Conservation (phyloP, 2,888 invertebrate species). For the Apamea anceps region DNA sequence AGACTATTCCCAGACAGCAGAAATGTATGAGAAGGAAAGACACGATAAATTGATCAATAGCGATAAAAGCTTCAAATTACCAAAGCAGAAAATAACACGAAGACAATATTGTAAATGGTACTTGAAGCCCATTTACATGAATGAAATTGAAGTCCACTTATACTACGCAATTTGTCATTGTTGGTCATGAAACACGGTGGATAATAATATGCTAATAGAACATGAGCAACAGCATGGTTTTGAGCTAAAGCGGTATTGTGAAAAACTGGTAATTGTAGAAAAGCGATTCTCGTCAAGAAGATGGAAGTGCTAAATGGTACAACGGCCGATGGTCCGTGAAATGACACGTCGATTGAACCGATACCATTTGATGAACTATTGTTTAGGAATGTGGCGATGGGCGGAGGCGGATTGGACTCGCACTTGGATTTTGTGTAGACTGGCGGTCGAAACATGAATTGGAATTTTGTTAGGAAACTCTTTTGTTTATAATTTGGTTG, state of each 20-base stretch:
- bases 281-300: constrained; percentile 77
- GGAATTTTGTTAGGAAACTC: constrained; percentile 37
- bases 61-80: constrained; percentile 27
- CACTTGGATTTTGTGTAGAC: constrained; percentile 69
- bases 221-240: constrained; percentile 33
- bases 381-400: constrained; percentile 78
- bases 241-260: constrained; percentile 20
- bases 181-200: constrained; percentile 46
- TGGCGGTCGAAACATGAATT: constrained; percentile 31
- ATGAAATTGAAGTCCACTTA: constrained; percentile 50
- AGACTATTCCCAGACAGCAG: not conserved
- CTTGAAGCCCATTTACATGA: constrained; percentile 40
- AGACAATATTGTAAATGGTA: constrained; percentile 34
- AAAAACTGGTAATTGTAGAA: constrained; percentile 71
- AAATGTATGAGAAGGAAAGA: constrained; percentile 12
- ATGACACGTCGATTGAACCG: constrained; percentile 72
- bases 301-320: constrained; percentile 84
- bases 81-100: constrained; percentile 16
- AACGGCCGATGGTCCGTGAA: constrained; percentile 81
- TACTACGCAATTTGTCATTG: constrained; percentile 35
- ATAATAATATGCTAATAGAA: constrained; percentile 54
- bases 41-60: constrained; percentile 6
- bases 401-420: constrained; percentile 73
- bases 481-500: constrained; percentile 14
- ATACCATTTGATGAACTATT: constrained; percentile 82